Evolutionary conservation across 1,140 invertebrate genomes (phyloP).

Genomic region (Chionoecetes opilio): DNA sequence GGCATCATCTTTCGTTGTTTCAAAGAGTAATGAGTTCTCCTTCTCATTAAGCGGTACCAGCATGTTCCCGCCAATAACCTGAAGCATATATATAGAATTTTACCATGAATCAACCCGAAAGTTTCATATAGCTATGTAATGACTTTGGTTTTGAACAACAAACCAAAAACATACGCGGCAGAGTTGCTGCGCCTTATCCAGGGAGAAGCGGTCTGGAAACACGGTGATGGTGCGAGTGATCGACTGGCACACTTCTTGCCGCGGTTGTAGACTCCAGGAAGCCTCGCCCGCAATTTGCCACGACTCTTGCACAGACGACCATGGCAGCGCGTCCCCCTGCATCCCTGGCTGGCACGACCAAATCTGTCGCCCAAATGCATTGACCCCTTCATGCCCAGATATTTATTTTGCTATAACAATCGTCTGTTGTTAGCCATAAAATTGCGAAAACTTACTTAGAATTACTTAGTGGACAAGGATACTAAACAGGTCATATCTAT

Average conservation of each 20-base stretch:
- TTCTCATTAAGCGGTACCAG: constrained; percentile 18
- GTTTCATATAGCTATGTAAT: too few species aligned
- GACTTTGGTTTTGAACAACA: too few species aligned
- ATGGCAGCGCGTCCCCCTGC: neutral
- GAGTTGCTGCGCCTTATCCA: constrained; percentile 16
- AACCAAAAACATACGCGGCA: constrained; percentile 45
- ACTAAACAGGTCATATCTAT: too few species aligned
- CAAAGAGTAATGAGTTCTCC: constrained; percentile 59
- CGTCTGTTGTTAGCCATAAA: too few species aligned
- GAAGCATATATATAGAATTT: too few species aligned
- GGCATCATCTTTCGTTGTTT: constrained; percentile 12
- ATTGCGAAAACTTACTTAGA: too few species aligned
- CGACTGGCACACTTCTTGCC: neutral
- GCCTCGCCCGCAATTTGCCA: constrained; percentile 43
- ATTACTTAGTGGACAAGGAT: too few species aligned
- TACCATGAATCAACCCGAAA: too few species aligned
- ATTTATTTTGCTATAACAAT: too few species aligned
- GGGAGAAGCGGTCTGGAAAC: constrained; percentile 49
- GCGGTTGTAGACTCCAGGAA: neutral
- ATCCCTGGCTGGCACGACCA: neutral
- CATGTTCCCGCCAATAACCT: constrained; percentile 54
- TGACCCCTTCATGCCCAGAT: too few species aligned
- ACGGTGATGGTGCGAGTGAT: neutral
- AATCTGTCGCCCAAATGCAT: too few species aligned
- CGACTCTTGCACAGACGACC: constrained; percentile 11